These are phyloP conservation scores for Empis stercorea DNA, from an alignment of 2,888 invertebrate genomes.

Conservation along the genomic window DNA sequence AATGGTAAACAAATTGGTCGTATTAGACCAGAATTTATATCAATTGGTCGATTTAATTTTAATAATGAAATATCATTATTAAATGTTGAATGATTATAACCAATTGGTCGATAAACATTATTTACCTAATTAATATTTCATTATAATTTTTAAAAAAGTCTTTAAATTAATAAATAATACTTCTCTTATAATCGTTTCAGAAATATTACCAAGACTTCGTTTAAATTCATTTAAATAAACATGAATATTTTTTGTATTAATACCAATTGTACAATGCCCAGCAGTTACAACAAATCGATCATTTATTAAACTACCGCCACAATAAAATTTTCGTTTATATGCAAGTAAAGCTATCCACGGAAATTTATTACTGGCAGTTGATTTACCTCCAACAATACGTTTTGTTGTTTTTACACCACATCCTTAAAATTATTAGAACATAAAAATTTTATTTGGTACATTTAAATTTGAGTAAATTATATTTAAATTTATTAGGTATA, in stretches of 20 bases:
- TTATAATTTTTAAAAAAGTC: not conserved
- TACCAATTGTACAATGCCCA: constrained; percentile 18
- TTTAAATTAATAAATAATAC: not conserved
- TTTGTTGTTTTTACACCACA: not conserved
- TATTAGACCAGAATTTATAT: constrained; percentile 10
- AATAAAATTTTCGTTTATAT: constrained; percentile 17
- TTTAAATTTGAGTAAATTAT: not conserved
- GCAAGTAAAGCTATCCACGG: constrained; percentile 19
- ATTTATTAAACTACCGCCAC: constrained; percentile 17
- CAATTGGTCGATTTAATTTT: constrained; percentile 9
- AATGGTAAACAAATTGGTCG: constrained; percentile 14
- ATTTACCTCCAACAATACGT: constrained; percentile 16
- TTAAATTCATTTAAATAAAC: constrained; percentile 14
- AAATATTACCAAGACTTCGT: not conserved
- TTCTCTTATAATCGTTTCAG: not conserved
- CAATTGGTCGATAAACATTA: not conserved
- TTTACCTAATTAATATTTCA: not conserved
- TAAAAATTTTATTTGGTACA: no score
- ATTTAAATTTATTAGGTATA: not conserved
- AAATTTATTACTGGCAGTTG: constrained; percentile 15
- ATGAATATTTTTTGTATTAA: constrained; percentile 13
- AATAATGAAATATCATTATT: constrained; percentile 14
- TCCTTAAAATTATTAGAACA: not conserved
- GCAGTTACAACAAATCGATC: constrained; percentile 18
- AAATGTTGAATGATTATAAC: constrained; percentile 6